Conservation (phyloP, 1,140 invertebrate genomes). For the Zeugodacus cucurbitae region DNA sequence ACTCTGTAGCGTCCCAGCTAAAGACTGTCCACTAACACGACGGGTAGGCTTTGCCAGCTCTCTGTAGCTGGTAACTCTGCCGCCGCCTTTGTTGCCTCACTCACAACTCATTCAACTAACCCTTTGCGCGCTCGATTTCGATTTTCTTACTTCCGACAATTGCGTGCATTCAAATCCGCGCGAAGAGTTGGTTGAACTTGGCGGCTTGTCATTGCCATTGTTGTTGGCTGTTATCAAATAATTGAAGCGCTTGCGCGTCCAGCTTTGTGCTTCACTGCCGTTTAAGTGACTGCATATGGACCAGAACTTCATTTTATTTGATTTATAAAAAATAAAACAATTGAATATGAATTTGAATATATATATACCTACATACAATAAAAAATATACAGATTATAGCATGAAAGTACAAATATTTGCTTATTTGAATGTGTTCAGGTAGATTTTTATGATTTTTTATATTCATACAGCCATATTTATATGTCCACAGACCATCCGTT, state of each 20-base stretch:
- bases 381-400: background rate
- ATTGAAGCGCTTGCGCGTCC: background rate
- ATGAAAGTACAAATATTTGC: background rate
- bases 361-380: background rate
- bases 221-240: background rate
- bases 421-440: background rate
- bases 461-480: background rate
- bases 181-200: background rate
- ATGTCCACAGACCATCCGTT: background rate
- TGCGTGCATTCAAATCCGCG: conserved; percentile 49
- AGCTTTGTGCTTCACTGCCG: background rate
- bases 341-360: background rate
- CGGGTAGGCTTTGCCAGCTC: background rate
- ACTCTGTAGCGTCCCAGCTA: background rate
- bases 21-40: background rate
- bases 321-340: background rate
- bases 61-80: background rate
- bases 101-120: background rate
- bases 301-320: background rate
- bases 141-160: conserved; percentile 19
- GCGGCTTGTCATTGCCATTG: background rate
- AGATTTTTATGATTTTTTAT: background rate
- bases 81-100: background rate
- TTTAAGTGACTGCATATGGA: background rate
- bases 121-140: background rate